Evolutionary conservation across 2,888 invertebrate species (phyloP), one percentile per base, ranked within the genome.

Genomic region (Ellobium chinense): DNA sequence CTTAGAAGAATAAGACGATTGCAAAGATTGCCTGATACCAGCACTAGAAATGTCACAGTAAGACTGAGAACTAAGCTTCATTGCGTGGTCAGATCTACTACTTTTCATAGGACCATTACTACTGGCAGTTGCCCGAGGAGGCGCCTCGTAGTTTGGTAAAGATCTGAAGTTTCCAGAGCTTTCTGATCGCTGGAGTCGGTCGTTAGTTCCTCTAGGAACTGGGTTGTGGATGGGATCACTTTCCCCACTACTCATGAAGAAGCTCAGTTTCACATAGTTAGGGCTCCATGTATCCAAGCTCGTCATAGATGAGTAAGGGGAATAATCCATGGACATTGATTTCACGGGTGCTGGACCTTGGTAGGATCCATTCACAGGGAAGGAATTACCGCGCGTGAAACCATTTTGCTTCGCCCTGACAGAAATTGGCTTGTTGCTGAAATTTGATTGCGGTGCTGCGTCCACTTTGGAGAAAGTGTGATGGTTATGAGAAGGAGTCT

Each of bases 231-330:
- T n/a, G 7, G 39, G 21, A 29, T 37, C 62, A 4, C 70, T 31
- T 46, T 62, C 65, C 2, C 39, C 73, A 58, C 69, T 80, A 14
- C 66, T 65, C 36, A 78, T 62, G 37, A 83, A 74, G 36, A 80
- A 74, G 36, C 60, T 63, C 29, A 81, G 27, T 58, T 78, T 81
- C 46, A 83, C 81, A 31, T 81, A 62, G 74, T 66, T 81, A 5
- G 81, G 79, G 39, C 81, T 81, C 83, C 83, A 83, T 7, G 58
- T 63, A 54, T 83, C 83, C 39, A 75, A 60, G 36, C 58, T 73
- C 5, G 65, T 76, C 66, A 65, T 39, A 9, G 68, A 77, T 24
- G 73, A 66, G 34, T 60, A 27, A 12, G 74, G 60, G 27, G 68
- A 66, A 34, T 37, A 65, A 18, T 46, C 46, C 7, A 46, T 12